Evolutionary conservation across 2,113 vertebrate species (phyloP).

Genomic region (Columbina picui): DNA sequence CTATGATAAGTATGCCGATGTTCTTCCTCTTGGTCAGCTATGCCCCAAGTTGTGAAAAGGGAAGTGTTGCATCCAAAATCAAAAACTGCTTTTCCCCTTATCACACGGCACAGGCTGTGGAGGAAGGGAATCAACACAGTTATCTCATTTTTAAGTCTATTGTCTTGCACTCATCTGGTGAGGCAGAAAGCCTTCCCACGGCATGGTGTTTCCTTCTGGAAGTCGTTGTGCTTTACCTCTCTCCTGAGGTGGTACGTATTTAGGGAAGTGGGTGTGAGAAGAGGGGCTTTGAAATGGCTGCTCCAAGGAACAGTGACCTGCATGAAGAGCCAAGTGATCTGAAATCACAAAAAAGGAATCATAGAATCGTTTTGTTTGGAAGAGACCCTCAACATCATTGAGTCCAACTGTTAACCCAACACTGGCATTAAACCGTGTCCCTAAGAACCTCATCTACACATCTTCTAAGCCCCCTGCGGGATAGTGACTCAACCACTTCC

Average conservation of each 20-base stretch:
- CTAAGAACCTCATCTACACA: too few relatives aligned
- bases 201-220: neutral
- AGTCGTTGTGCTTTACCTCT: neutral
- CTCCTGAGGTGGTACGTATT: neutral
- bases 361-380: too few relatives aligned
- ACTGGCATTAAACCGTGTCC: too few relatives aligned
- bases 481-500: too few relatives aligned
- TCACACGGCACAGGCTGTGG: rapidly evolving
- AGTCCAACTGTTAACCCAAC: too few relatives aligned
- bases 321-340: rapidly evolving
- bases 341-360: neutral
- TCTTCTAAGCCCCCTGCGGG: too few relatives aligned
- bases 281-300: neutral
- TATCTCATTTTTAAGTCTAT: neutral
- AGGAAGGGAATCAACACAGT: neutral
- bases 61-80: neutral
- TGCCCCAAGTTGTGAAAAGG: neutral
- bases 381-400: too few relatives aligned
- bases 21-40: neutral
- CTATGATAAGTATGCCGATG: neutral
- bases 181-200: neutral
- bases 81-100: neutral
- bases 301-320: neutral
- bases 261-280: neutral
- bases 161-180: neutral